Evolutionary conservation across 2,113 vertebrate genomes (phyloP).

Genomic region (Meles meles): DNA sequence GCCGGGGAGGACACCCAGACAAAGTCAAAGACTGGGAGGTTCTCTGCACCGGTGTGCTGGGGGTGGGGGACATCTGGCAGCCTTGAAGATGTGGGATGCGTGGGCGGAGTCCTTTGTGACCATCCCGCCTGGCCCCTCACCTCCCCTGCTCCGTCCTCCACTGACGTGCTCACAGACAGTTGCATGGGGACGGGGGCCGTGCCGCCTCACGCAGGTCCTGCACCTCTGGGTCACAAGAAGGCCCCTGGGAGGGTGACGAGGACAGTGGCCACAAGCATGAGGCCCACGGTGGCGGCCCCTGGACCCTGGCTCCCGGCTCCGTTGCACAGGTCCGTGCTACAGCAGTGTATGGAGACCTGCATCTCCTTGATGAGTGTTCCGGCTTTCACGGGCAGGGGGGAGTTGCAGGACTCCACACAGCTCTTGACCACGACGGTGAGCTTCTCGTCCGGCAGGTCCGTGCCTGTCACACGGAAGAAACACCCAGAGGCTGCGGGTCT

Average conservation of each 20-base stretch:
- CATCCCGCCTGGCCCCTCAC: neutral
- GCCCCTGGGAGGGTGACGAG: neutral
- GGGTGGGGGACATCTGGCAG: neutral
- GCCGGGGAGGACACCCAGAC: neutral
- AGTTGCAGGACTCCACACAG: neutral
- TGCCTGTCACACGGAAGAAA: neutral
- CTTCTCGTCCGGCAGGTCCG: rapidly evolving
- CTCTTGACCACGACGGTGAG: rapidly evolving
- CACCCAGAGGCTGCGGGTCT: neutral
- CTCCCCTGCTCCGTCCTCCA: neutral
- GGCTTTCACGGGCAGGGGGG: rapidly evolving
- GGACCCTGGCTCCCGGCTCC: neutral
- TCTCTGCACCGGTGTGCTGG: neutral
- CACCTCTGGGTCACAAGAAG: neutral
- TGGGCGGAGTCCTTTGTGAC: neutral
- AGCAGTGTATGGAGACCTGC: rapidly evolving
- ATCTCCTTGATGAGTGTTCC: rapidly evolving
- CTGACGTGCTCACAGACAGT: neutral
- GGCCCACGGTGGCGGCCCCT: neutral
- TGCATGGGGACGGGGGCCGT: neutral
- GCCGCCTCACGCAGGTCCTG: neutral
- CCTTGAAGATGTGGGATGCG: neutral
- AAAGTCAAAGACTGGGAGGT: neutral
- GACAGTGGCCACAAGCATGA: neutral
- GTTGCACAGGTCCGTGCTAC: neutral